A percentile compares a stretch with the other conserved stretches of the same genome.
Conservation (phyloP, 2,113 vertebrate species). For the Elephas maximus region DNA sequence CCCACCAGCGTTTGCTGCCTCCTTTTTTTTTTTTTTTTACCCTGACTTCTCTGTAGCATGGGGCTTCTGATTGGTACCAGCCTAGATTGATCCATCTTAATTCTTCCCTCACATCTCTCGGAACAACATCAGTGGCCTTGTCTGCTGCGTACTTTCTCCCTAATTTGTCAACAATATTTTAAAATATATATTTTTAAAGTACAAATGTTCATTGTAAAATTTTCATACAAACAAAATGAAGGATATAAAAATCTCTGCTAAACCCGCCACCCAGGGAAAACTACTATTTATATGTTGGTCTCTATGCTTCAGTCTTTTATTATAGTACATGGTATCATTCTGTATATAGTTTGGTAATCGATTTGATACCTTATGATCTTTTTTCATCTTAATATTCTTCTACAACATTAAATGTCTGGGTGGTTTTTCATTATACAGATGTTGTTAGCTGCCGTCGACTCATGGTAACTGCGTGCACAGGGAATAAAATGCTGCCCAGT, state of each 20-base stretch:
- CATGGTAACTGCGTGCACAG: background rate
- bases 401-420: background rate
- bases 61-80: background rate
- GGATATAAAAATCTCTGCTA: background rate
- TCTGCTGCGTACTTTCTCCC: background rate
- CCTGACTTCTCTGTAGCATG: background rate
- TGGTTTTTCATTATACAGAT: conserved; percentile 28
- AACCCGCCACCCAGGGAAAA: background rate
- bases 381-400: conserved; percentile 46
- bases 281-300: background rate
- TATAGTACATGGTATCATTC: background rate
- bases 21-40: background rate
- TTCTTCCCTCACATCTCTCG: background rate
- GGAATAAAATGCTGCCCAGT: background rate
- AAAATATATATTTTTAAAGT: conserved; percentile 8
- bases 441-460: background rate
- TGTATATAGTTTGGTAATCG: background rate
- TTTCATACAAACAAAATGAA: background rate
- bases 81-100: background rate
- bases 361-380: background rate
- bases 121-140: background rate
- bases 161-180: conserved; percentile 27
- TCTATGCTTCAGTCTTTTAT: conserved; percentile 22
- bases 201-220: background rate
- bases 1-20: background rate